These are phyloP conservation scores for Phyllopteryx taeniolatus DNA, from an alignment of 2,113 vertebrate species.

Conservation along the genomic window DNA sequence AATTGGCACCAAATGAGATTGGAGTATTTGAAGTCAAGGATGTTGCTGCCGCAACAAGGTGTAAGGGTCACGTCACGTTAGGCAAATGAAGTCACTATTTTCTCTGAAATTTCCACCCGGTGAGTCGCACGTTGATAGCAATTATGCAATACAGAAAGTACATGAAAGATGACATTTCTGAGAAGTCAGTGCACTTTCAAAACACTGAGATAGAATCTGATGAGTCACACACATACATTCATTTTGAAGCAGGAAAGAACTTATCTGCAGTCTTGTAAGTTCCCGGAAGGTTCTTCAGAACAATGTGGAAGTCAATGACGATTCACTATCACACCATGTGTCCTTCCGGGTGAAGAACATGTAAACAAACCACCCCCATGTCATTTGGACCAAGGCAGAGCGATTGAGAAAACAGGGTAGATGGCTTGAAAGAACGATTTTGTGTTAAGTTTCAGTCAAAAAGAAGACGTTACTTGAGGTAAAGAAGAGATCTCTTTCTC, in stretches of 20 bases:
- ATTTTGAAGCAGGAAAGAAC: not conserved
- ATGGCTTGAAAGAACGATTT: not conserved
- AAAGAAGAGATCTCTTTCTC: not conserved
- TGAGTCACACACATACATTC: not conserved
- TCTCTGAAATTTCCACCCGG: not conserved
- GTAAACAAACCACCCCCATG: too few species aligned
- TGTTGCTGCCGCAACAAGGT: not conserved
- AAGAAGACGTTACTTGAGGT: too few species aligned
- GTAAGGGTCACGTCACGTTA: not conserved
- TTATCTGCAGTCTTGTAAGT: not conserved
- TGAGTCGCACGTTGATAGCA: not conserved
- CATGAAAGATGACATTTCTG: not conserved
- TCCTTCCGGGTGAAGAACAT: not conserved
- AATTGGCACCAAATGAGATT: too few species aligned
- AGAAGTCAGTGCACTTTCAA: not conserved
- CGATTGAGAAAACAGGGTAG: not conserved
- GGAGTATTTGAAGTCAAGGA: too few species aligned
- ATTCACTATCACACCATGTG: not conserved
- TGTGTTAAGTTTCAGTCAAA: not conserved
- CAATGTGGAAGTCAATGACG: not conserved
- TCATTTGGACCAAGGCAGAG: too few species aligned
- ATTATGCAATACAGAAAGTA: not conserved
- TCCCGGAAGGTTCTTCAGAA: not conserved
- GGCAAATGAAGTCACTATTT: not conserved
- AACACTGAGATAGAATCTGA: not conserved